Base-by-base conservation (phyloP, 64 coral and sea anemone species). In the Pocillopora damicornis region DNA sequence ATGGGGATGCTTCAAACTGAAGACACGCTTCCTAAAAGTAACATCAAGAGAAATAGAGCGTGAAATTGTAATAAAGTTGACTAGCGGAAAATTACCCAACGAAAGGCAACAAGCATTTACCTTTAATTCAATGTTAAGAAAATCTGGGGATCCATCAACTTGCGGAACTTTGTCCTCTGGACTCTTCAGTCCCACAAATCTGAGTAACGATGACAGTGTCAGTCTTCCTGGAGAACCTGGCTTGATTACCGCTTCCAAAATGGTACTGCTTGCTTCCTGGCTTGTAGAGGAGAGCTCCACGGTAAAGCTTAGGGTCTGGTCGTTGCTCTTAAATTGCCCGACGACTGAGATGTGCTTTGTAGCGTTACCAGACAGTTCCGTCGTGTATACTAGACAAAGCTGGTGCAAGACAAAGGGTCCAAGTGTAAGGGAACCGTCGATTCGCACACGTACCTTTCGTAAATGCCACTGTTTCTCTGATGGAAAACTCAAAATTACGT, bases 81-180 rank as follows among this genome's bases (percentile, higher is more conserved):
- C 7, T 51, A 51, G 42, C 2, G 42, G 3, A 51, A 51, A 51
- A 51, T 51, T 51, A 51, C 42, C 42, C 3, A 51, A 51, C 42
- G 42, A 51, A 51, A 51, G 3, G 2, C 42, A 51, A 4, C 42
- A 4, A 51, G 42, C 42, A 51, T 22, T 58, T 81, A 81, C 79
- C 79, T 61, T 81, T 15, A 81, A 25, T 58, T 61, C 79, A 15
- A 81, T 81, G 57, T 81, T 22, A 37, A 81, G 58, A 18, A 81
- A 81, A n/a, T 81, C 56, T 13, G 79, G 79, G 16, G 79, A 81
- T 35, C 79, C 79, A 35, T 62, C 35, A 26, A 81, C 79, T n/a
- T 59, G 42, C 34, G 79, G 79, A 81, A 81, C 79, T 17, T 81
- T 59, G 25, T 51, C 42, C 42, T 51, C 42, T 51, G 58, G n/a